Percentiles rank a stretch among this genome's conserved stretches.
Evolutionary conservation across 2,797 vertebrate genomes (phyloP).

Genomic region (Leptoclinus maculatus): DNA sequence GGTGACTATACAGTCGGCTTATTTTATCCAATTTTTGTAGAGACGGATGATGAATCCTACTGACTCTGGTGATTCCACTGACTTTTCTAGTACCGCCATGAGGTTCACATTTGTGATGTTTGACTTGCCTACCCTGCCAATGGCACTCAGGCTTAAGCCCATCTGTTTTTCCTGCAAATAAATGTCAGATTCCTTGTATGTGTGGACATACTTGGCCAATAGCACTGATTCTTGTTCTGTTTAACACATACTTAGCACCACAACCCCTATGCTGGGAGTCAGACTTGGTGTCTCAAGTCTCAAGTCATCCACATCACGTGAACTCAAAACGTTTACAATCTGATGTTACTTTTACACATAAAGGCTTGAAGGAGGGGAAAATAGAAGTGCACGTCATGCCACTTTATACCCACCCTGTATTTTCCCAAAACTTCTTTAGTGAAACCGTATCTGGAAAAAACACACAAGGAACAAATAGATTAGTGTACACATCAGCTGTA

Average conservation of each 20-base stretch:
- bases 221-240: background rate
- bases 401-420: conserved; percentile 88
- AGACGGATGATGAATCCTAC: background rate
- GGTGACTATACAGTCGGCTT: background rate
- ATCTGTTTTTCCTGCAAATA: background rate
- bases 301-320: too few species aligned
- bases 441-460: conserved; percentile 91
- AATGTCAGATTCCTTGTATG: background rate
- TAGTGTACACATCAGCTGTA: background rate
- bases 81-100: background rate
- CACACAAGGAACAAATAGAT: conserved; percentile 24
- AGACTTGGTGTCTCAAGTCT: too few species aligned
- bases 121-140: background rate
- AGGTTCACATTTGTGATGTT: background rate
- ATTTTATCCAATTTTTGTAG: background rate
- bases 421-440: conserved; percentile 95
- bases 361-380: too few species aligned
- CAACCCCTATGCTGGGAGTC: too few species aligned
- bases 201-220: too few species aligned
- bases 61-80: background rate
- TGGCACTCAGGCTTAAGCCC: background rate
- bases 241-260: background rate
- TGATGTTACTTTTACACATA: too few species aligned
- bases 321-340: too few species aligned
- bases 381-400: background rate